Conservation (phyloP, 2,888 invertebrate genomes). For the Hofmannophila pseudospretella region DNA sequence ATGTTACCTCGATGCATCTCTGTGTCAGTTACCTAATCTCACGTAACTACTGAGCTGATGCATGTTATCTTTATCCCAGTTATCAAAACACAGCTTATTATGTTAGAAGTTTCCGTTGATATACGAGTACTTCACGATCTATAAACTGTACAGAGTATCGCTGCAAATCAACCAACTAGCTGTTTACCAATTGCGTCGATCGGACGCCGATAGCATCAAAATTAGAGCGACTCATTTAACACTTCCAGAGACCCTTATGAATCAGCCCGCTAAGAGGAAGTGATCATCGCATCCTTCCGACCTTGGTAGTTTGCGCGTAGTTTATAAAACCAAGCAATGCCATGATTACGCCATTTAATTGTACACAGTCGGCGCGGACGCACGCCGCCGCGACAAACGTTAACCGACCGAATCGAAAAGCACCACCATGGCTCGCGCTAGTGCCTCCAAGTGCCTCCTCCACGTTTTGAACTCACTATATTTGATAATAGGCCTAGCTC, state of each 20-base stretch:
- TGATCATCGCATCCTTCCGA: conserved; percentile 15
- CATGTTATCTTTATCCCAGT: no score
- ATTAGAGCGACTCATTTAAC: conserved; percentile 12
- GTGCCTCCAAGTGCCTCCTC: conserved; percentile 24
- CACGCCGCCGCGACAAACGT: conserved; percentile 12
- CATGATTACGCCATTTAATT: conserved; percentile 40
- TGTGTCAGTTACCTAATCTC: no score
- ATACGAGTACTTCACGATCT: no score
- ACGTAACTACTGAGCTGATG: no score
- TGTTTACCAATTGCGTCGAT: no score
- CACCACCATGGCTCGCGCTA: conserved; percentile 22
- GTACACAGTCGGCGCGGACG: conserved; percentile 16
- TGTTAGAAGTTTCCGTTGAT: no score
- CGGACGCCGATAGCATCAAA: conserved; percentile 8
- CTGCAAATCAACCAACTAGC: no score
- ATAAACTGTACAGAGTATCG: no score
- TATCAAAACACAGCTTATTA: no score
- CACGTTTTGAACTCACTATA: conserved; percentile 35
- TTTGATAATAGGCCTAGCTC: conserved; percentile 29
- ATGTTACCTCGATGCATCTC: no score
- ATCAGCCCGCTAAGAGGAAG: conserved; percentile 15
- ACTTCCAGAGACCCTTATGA: conserved; percentile 12
- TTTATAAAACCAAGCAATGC: conserved; percentile 27
- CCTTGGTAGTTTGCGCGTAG: conserved; percentile 19
- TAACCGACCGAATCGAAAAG: conserved; percentile 4